Evolutionary conservation across 2,113 vertebrate genomes (phyloP).

Genomic region (Orycteropus afer): DNA sequence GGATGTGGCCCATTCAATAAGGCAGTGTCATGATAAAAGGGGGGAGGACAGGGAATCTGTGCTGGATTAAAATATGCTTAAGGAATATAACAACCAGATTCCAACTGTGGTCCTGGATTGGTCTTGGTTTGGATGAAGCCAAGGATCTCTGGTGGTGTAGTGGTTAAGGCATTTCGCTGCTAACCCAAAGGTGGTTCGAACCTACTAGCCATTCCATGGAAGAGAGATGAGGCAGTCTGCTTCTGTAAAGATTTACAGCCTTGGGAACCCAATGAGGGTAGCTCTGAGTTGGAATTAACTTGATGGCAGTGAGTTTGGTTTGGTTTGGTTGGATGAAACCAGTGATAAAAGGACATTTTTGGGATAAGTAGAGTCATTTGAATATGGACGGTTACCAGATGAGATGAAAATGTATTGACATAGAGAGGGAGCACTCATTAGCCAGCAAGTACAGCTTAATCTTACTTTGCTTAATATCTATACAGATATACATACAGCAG

Average conservation of each 20-base stretch:
- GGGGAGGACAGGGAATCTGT: accelerated
- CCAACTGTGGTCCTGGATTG: neutral
- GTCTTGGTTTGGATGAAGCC: neutral
- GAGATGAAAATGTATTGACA: neutral
- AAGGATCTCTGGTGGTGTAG: no score
- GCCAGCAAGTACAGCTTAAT: neutral
- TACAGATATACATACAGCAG: accelerated
- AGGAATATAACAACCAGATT: neutral
- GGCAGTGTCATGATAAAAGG: neutral
- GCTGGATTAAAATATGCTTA: neutral
- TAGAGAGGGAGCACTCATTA: neutral
- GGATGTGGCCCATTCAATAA: no score
- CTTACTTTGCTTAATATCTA: accelerated
- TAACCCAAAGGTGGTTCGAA: no score
- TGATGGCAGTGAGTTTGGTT: no score
- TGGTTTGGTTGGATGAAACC: no score
- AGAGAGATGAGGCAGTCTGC: no score
- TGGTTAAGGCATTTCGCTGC: no score
- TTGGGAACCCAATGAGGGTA: no score
- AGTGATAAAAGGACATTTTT: neutral
- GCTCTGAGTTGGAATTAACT: no score
- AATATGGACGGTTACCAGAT: no score
- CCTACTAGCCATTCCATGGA: no score
- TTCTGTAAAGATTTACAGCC: no score
- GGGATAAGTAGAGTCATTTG: neutral